Conservation (phyloP, 2,888 invertebrate species). For the Tachina fera region DNA sequence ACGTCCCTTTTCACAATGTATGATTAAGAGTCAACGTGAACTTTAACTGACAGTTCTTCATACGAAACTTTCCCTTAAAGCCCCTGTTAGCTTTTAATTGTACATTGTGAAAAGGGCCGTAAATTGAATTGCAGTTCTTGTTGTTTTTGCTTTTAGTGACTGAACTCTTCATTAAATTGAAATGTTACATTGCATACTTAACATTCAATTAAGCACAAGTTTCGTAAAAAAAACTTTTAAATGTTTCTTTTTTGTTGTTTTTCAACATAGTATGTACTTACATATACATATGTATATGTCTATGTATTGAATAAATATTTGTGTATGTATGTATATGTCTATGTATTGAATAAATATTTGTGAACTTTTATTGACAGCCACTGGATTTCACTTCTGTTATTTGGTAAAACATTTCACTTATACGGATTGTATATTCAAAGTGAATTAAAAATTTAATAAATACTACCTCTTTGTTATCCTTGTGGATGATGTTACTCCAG, state of each 20-base stretch:
- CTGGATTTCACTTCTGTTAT: background rate
- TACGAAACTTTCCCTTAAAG: no score
- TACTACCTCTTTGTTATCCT: background rate
- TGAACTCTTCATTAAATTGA: conserved; percentile 57
- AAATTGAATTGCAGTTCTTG: background rate
- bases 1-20: no score
- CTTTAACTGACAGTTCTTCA: no score
- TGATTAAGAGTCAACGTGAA: no score
- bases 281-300: accelerated
- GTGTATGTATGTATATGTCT: background rate
- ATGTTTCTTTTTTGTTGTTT: background rate
- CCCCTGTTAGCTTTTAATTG: no score
- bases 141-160: background rate
- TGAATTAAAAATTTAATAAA: conserved; percentile 42
- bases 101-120: no score
- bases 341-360: conserved; percentile 26
- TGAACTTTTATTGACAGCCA: conserved; percentile 13
- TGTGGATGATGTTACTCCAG: conserved; percentile 8
- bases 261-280: background rate
- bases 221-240: background rate
- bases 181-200: conserved; percentile 44
- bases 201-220: conserved; percentile 60
- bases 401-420: conserved; percentile 4
- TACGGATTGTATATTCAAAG: conserved; percentile 4
- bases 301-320: conserved; percentile 27